Evolutionary conservation across 2,113 vertebrate genomes (phyloP).

Genomic region (Litocranius walleri): DNA sequence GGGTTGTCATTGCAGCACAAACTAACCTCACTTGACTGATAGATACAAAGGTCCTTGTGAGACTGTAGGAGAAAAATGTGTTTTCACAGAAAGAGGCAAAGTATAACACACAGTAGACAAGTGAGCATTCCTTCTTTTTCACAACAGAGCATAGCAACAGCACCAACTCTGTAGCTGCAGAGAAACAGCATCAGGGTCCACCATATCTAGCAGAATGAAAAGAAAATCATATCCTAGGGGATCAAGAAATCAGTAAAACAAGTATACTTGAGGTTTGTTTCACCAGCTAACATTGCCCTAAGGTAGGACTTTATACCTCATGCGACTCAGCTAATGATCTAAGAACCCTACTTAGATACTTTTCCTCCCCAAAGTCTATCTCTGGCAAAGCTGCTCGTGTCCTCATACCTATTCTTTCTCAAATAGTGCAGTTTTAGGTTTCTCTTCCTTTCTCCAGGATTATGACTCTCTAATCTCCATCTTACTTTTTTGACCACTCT

Average conservation of each 20-base stretch:
- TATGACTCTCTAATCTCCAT: neutral
- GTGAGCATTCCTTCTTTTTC: neutral
- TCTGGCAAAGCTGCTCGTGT: neutral
- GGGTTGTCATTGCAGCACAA: neutral
- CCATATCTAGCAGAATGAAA: neutral
- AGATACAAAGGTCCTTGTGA: neutral
- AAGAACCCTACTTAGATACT: neutral
- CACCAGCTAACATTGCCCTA: neutral
- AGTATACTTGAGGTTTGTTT: neutral
- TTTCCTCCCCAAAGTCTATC: neutral
- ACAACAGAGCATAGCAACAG: neutral
- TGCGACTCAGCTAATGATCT: neutral
- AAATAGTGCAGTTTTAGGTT: neutral
- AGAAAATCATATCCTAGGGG: neutral
- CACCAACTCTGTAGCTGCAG: neutral
- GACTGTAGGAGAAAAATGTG: neutral
- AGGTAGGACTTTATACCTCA: neutral
- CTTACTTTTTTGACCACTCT: neutral
- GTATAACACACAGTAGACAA: neutral
- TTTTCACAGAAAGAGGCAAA: neutral
- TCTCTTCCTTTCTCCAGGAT: neutral
- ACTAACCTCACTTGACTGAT: neutral
- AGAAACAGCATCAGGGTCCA: neutral
- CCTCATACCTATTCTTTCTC: neutral
- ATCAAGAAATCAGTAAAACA: neutral